A percentile compares a stretch with the other conserved stretches of the same genome.
phyloP scores from a whole-genome alignment of 2,113 vertebrate species.

The Poeciliopsis retropinna region DNA sequence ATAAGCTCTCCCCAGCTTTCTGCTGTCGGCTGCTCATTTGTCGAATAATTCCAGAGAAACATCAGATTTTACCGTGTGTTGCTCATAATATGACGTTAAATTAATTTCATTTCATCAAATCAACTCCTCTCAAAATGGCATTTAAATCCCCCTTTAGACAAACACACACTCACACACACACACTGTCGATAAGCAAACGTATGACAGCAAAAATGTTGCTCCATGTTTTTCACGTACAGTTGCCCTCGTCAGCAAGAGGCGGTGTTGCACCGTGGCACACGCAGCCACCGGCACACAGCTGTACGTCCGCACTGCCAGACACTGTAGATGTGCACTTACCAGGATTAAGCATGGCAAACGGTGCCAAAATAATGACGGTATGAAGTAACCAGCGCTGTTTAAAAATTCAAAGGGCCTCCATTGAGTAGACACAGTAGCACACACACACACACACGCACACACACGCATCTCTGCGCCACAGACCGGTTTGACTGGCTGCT shows the following conservation, averaged over 20 bases:
- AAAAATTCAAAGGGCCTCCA: constrained; percentile 79
- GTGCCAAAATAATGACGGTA: constrained; percentile 78
- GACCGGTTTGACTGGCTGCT: constrained; percentile 48
- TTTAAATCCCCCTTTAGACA: no score
- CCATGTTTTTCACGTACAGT: neutral
- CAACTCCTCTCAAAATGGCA: no score
- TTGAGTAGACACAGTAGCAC: constrained; percentile 77
- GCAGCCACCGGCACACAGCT: constrained; percentile 28
- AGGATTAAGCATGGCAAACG: constrained; percentile 75
- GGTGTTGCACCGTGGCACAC: constrained; percentile 16
- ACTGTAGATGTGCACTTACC: constrained; percentile 66
- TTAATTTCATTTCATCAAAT: neutral
- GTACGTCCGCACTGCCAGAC: constrained; percentile 34
- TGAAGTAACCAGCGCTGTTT: constrained; percentile 81
- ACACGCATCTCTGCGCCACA: constrained; percentile 59
- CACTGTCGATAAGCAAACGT: neutral
- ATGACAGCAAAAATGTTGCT: neutral
- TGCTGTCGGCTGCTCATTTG: neutral
- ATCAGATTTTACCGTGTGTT: neutral
- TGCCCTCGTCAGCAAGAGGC: constrained; percentile 13
- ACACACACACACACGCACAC: constrained; percentile 57
- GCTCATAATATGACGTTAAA: neutral
- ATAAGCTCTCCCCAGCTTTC: neutral
- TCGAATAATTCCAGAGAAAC: neutral
- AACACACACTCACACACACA: no score